A percentile compares a stretch with the other conserved stretches of the same genome.
phyloP scores from a whole-genome alignment of 2,888 invertebrate genomes.

The Meteorus colon region DNA sequence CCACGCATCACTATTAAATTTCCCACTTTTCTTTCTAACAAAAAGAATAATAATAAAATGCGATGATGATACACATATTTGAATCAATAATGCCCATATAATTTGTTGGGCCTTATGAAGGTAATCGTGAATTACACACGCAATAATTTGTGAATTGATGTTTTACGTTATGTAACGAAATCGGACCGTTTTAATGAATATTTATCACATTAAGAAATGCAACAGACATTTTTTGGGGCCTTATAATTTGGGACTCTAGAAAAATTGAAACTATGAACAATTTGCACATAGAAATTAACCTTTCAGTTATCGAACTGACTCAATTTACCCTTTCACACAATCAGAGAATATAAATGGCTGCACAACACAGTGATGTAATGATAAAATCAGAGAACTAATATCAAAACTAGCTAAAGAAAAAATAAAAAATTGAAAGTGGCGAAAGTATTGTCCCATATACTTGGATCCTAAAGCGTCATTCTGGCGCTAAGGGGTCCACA shows the following conservation, averaged over 20 bases:
- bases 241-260: neutral
- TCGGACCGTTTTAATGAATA: too few relatives aligned
- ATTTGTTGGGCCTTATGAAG: neutral
- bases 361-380: neutral
- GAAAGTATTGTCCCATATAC: conserved; percentile 1
- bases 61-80: neutral
- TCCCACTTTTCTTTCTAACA: neutral
- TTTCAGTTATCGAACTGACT: neutral
- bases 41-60: neutral
- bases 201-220: too few relatives aligned
- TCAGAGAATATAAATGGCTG: neutral
- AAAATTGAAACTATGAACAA: neutral
- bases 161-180: too few relatives aligned
- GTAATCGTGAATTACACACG: neutral
- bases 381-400: neutral
- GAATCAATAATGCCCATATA: neutral
- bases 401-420: neutral
- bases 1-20: conserved; percentile 11
- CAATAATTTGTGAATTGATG: too few relatives aligned
- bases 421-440: neutral
- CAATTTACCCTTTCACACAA: neutral
- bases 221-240: neutral
- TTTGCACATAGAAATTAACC: too few relatives aligned
- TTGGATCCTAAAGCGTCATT: neutral
- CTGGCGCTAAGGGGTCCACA: conserved; percentile 10